Conservation (phyloP, 2,797 vertebrate species). For the Decapterus maruadsi region DNA sequence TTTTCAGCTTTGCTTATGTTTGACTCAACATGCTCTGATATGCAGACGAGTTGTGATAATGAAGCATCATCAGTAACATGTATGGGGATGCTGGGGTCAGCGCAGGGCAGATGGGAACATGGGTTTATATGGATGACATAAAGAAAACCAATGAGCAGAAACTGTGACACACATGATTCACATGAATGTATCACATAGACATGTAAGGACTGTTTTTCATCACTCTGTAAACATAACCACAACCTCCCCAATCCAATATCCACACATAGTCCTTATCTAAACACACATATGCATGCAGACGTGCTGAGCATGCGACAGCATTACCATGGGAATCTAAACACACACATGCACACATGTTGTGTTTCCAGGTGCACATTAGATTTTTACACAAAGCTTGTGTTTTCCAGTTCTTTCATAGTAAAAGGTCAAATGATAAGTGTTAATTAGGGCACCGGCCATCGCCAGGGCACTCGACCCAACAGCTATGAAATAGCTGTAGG, state of each 20-base stretch:
- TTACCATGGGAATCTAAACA: neutral
- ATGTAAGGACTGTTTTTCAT: no score
- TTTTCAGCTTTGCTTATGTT: no score
- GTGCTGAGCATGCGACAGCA: no score
- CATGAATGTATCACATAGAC: neutral
- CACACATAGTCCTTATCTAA: no score
- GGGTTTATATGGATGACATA: neutral
- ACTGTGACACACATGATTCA: neutral
- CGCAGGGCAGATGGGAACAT: neutral
- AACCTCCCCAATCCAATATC: neutral
- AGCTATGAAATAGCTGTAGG: no score
- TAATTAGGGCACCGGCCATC: no score
- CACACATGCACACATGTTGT: neutral
- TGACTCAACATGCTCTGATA: no score
- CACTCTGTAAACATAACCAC: neutral
- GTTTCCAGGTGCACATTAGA: neutral
- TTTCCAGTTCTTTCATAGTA: neutral
- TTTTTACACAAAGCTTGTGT: neutral
- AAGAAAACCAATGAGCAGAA: neutral
- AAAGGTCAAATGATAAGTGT: constrained; percentile 7
- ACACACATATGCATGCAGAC: no score
- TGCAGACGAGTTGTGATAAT: no score
- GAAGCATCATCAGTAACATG: neutral
- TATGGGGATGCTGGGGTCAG: neutral
- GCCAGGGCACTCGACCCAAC: no score